Base-by-base conservation (phyloP, 2,888 invertebrate species). In the Habroteleia sp. region DNA sequence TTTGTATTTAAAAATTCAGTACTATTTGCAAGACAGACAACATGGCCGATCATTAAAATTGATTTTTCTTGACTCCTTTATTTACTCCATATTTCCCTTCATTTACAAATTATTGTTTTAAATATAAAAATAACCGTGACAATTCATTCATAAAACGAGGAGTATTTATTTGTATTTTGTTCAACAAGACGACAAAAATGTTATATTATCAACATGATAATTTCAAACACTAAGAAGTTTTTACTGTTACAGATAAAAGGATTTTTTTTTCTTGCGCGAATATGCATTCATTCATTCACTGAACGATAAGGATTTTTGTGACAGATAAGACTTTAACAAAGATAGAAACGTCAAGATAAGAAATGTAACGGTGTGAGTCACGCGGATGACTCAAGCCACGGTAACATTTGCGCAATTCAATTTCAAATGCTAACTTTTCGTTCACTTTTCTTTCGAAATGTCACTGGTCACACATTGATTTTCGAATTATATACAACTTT, bases 21-120 rank as follows among this genome's bases (percentile, higher is more conserved):
- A 4, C 8, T 37, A 37, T 37, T 11, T 25, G 25, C 52, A n/a
- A n/a, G 13, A 8, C 52, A 41, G 27, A 0, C 10, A 6, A 4
- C 20, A 41, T 20, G 8, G 20, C 29, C 41, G 41, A 56, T 56
- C 56, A 41, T 56, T 56, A 56, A 41, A 41, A 54, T 56, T 20
- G 56, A 56, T 41, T 31, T 41, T 17, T 41, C 27, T 2, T n/a
- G 29, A 6, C 41, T 17, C n/a, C 41, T 39, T 52, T 52, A 16
- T 39, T 37, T 27, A 23, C 52, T 27, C 10, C 5, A 17, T 27
- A 39, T n/a, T 39, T 17, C 17, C 17, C 11, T 17, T 14, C 17
- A 17, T 41, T 41, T 14, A 13, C 11, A 37, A 37, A 37, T 20
- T 48, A 13, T 2, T 48, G 6, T 14, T 33, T 11, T 17, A 39